Conservation (phyloP, 2,888 invertebrate genomes). For the Spilosoma lubricipeda region DNA sequence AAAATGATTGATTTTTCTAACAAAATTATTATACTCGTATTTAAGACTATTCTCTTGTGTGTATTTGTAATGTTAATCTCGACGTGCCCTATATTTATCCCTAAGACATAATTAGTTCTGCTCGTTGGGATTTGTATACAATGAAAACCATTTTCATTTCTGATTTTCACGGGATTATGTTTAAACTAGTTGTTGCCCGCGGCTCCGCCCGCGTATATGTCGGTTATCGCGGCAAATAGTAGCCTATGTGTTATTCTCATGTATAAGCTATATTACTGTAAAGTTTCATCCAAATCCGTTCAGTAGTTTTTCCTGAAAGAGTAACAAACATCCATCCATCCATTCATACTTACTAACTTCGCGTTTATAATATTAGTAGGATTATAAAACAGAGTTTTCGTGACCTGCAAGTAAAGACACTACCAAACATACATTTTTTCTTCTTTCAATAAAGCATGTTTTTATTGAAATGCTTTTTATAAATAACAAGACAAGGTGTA, state of each 20-base stretch:
- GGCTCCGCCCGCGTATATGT: too few species aligned
- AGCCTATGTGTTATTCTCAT: too few species aligned
- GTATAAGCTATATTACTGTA: too few species aligned
- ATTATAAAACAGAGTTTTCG: not conserved
- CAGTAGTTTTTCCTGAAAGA: too few species aligned
- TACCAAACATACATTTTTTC: not conserved
- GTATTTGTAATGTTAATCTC: slow-evolving; percentile 32
- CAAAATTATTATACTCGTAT: slow-evolving; percentile 19
- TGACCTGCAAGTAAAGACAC: not conserved
- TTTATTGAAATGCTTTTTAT: not conserved
- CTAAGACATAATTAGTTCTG: slow-evolving; percentile 14
- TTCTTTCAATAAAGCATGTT: too few species aligned
- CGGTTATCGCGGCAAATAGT: too few species aligned
- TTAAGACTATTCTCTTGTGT: slow-evolving; percentile 12
- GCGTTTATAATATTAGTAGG: too few species aligned
- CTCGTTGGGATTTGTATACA: slow-evolving; percentile 6
- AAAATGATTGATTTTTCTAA: slow-evolving; percentile 16
- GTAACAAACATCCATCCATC: too few species aligned
- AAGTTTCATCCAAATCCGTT: too few species aligned
- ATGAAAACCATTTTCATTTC: not conserved
- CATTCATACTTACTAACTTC: too few species aligned
- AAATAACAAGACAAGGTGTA: not conserved
- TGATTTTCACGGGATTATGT: not conserved
- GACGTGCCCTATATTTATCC: slow-evolving; percentile 9
- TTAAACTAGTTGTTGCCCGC: too few species aligned